Conservation (phyloP, 2,888 invertebrate species). For the Acanthoscelides obtectus region DNA sequence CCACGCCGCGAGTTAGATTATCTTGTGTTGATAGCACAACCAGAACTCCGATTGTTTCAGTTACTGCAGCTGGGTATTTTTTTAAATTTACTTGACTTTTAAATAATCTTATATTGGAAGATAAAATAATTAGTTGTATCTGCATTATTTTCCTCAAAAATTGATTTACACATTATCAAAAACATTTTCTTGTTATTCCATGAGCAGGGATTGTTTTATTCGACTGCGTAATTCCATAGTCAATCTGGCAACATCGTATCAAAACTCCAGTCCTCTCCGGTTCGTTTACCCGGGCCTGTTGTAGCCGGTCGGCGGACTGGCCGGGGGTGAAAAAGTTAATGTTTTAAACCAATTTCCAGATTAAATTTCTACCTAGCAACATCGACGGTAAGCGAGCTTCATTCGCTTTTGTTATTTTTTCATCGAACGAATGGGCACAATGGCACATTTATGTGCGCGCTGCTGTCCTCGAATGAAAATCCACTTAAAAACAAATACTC, state of each 20-base stretch:
- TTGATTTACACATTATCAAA: no score
- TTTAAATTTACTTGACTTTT: no score
- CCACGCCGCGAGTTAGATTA: no score
- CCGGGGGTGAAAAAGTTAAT: slow-evolving; percentile 12
- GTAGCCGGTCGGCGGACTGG: not conserved
- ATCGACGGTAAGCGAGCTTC: not conserved
- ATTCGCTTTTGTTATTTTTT: not conserved
- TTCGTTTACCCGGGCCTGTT: not conserved
- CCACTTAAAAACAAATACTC: not conserved
- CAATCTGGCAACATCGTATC: not conserved
- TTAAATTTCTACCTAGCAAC: slow-evolving; percentile 17
- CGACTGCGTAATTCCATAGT: no score
- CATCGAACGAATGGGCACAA: not conserved
- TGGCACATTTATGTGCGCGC: not conserved
- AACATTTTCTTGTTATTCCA: no score
- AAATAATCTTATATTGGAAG: no score
- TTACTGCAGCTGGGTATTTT: no score
- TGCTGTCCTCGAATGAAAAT: not conserved
- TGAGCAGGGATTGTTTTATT: no score
- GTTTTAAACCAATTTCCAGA: slow-evolving; percentile 18
- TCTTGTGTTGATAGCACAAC: no score
- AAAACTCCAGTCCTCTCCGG: not conserved
- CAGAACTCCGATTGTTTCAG: no score
- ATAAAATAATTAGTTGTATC: no score
- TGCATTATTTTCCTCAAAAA: no score